phyloP scores from a whole-genome alignment of 1,140 invertebrate genomes.

The Artemia franciscana region DNA sequence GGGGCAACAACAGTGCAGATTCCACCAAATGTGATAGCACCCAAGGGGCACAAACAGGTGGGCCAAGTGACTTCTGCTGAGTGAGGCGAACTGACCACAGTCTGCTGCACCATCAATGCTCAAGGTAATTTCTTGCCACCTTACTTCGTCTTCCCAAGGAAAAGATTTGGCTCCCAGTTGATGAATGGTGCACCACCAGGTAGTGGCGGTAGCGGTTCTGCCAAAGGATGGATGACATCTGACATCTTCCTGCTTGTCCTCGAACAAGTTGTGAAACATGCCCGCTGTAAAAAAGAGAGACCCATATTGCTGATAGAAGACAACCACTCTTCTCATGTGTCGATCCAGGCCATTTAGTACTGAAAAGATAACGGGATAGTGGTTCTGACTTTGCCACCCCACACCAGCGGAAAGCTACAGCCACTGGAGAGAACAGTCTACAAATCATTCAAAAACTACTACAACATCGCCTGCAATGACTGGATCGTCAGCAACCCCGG shows the following conservation, averaged over 20 bases:
- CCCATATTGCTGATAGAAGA: constrained; percentile 16
- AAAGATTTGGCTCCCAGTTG: constrained; percentile 8
- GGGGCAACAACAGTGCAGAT: constrained; percentile 15
- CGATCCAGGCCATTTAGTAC: constrained; percentile 13
- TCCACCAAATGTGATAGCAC: constrained; percentile 17
- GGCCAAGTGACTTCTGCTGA: constrained; percentile 22
- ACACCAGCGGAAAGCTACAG: constrained; percentile 23
- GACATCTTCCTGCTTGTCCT: constrained; percentile 17
- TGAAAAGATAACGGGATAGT: constrained; percentile 18
- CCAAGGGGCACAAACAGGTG: constrained; percentile 21
- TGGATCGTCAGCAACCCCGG: too few relatives aligned
- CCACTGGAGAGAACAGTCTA: constrained; percentile 23
- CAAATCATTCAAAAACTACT: too few relatives aligned
- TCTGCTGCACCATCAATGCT: constrained; percentile 19
- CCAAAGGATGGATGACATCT: constrained; percentile 18
- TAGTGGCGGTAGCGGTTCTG: constrained; percentile 15
- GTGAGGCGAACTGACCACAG: constrained; percentile 21
- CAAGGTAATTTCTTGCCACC: constrained; percentile 17
- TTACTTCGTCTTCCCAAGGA: constrained; percentile 17
- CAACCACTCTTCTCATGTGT: constrained; percentile 18
- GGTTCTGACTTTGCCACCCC: constrained; percentile 23
- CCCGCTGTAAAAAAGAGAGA: constrained; percentile 12
- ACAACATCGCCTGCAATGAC: too few relatives aligned
- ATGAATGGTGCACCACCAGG: constrained; percentile 16
- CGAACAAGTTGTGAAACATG: constrained; percentile 20